A percentile compares a stretch with the other conserved stretches of the same genome.
Conservation (phyloP, 2,888 invertebrate species). For the Phortica okadai region DNA sequence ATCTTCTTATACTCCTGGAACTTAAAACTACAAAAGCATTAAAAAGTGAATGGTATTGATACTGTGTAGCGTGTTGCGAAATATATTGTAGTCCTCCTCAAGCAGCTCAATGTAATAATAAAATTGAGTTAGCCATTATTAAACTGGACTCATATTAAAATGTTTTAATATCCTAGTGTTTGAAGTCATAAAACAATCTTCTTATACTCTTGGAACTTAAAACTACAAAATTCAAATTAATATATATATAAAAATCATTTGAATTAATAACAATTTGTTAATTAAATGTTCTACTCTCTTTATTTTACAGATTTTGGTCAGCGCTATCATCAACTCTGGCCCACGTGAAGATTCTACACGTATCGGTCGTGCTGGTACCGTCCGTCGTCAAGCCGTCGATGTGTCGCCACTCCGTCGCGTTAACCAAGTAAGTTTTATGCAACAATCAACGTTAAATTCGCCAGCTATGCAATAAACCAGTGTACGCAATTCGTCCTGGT, state of each 20-base stretch:
- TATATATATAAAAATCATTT: background rate
- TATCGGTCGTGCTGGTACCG: slow-evolving; percentile 99
- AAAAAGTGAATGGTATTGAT: slow-evolving; percentile 48
- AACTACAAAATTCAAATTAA: slow-evolving; percentile 5
- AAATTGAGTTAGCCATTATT: slow-evolving; percentile 36
- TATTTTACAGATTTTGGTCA: slow-evolving; percentile 86
- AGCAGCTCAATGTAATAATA: slow-evolving; percentile 18
- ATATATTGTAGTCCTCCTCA: slow-evolving; percentile 37
- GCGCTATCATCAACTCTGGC: slow-evolving; percentile 99
- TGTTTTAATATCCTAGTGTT: slow-evolving; percentile 57
- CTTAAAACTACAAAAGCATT: slow-evolving; percentile 49
- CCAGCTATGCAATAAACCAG: slow-evolving; percentile 56
- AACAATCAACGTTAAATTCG: slow-evolving; percentile 16
- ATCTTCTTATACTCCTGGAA: slow-evolving; percentile 55
- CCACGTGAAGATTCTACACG: slow-evolving; percentile 99
- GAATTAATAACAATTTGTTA: background rate
- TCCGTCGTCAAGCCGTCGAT: slow-evolving; percentile 99
- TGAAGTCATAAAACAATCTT: slow-evolving; percentile 45
- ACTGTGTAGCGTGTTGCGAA: slow-evolving; percentile 18
- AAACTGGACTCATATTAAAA: background rate
- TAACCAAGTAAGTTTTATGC: slow-evolving; percentile 83
- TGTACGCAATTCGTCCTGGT: slow-evolving; percentile 53
- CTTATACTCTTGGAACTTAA: slow-evolving; percentile 54
- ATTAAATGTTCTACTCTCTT: background rate
- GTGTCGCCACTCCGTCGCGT: slow-evolving; percentile 98